Evolutionary conservation across 2,113 vertebrate genomes (phyloP).

Genomic region (Phyllostomus discolor): DNA sequence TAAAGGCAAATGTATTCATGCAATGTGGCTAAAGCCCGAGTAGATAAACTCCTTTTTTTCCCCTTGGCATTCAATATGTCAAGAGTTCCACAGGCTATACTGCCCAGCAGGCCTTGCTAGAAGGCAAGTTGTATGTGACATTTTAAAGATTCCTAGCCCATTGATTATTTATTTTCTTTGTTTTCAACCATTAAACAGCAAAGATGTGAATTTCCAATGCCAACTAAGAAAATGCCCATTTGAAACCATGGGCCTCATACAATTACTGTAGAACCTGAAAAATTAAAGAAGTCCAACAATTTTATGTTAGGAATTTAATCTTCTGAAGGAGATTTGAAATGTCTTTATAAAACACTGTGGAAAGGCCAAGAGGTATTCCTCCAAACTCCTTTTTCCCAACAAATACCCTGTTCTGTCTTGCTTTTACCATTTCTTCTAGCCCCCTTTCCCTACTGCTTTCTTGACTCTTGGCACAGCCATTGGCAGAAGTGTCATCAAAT

Average conservation of each 20-base stretch:
- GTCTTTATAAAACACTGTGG: not conserved
- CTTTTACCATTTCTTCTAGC: conserved; percentile 8
- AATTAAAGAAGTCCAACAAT: not conserved
- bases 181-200: conserved; percentile 33
- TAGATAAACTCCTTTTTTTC: conserved; percentile 27
- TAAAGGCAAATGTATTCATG: conserved; percentile 60
- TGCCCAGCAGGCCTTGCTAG: conserved; percentile 20
- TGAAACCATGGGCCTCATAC: not conserved
- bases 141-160: conserved; percentile 41
- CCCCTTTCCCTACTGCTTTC: not conserved
- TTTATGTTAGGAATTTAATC: conserved; percentile 22
- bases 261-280: not conserved
- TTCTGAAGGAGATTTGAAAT: conserved; percentile 38
- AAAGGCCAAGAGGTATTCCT: conserved; percentile 10
- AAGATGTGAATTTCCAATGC: conserved; percentile 25
- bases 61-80: conserved; percentile 44
- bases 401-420: conserved; percentile 21
- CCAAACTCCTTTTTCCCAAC: conserved; percentile 2
- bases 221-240: not conserved
- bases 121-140: not conserved
- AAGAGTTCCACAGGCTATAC: conserved; percentile 23
- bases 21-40: conserved; percentile 50
- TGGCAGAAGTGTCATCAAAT: not conserved
- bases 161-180: conserved; percentile 46
- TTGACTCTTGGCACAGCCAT: not conserved